Conservation (phyloP, 2,888 invertebrate genomes). For the Halocaridina rubra region DNA sequence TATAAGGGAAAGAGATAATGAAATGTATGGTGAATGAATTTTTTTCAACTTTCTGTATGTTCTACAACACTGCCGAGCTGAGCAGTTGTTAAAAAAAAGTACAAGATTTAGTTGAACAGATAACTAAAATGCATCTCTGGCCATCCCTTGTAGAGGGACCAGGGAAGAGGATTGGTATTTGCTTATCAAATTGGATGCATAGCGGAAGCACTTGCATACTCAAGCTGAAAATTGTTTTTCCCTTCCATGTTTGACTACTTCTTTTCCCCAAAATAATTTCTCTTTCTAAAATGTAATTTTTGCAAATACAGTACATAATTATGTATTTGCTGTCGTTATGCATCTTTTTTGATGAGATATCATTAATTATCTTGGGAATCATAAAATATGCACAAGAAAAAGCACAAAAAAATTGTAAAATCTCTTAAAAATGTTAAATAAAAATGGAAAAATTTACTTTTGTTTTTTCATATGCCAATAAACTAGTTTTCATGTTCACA, state of each 20-base stretch:
- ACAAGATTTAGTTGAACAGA: conserved; percentile 44
- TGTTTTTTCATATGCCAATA: not conserved
- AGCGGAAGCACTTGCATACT: conserved; percentile 5
- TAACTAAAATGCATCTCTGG: conserved; percentile 20
- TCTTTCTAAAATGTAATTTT: not conserved
- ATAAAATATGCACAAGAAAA: conserved; percentile 47
- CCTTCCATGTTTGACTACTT: not conserved
- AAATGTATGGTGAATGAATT: conserved; percentile 27
- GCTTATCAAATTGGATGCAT: conserved; percentile 46
- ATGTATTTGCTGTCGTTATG: conserved; percentile 27
- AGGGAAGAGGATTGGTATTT: conserved; percentile 54
- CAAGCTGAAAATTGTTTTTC: not conserved
- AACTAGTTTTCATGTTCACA: too few species aligned
- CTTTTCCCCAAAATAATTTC: not conserved
- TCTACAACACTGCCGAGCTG: conserved; percentile 43
- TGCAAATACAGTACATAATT: not conserved
- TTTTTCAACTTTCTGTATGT: conserved; percentile 26
- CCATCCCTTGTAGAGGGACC: conserved; percentile 47
- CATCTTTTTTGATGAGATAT: conserved; percentile 51
- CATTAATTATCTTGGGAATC: conserved; percentile 48
- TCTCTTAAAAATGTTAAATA: conserved; percentile 26
- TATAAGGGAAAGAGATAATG: conserved; percentile 26
- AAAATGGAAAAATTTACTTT: conserved; percentile 42
- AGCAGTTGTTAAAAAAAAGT: conserved; percentile 54
- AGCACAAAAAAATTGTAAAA: conserved; percentile 54